phyloP scores from a whole-genome alignment of 1,140 invertebrate species.

The Leptinotarsa lineolata region DNA sequence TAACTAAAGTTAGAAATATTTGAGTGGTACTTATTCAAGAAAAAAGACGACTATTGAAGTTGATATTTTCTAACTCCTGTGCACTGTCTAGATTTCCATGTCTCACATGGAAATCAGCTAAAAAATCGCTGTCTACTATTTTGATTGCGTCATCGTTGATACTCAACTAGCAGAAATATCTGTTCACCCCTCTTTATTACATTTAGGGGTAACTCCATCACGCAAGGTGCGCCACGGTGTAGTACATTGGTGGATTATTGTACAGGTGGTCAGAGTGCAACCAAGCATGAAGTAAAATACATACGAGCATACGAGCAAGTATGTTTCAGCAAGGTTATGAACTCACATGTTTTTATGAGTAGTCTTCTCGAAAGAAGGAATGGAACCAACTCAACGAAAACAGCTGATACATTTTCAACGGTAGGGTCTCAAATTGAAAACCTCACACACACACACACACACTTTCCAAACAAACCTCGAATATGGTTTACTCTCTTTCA shows the following conservation, averaged over 20 bases:
- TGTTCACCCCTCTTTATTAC: slow-evolving; percentile 9
- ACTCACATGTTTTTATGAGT: background rate
- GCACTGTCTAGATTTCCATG: too few relatives aligned
- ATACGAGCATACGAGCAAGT: background rate
- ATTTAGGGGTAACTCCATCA: background rate
- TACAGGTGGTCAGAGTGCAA: background rate
- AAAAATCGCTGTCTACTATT: background rate
- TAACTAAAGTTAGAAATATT: too few relatives aligned
- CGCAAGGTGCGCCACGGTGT: slow-evolving; percentile 12
- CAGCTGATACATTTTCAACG: too few relatives aligned
- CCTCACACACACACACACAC: too few relatives aligned
- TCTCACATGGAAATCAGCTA: too few relatives aligned
- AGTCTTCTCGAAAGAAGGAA: background rate
- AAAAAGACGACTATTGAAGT: too few relatives aligned
- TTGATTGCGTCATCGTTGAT: background rate
- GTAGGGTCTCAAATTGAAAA: too few relatives aligned
- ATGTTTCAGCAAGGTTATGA: background rate
- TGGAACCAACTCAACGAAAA: too few relatives aligned
- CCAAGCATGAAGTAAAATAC: background rate
- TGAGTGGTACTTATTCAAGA: too few relatives aligned
- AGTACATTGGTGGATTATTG: background rate
- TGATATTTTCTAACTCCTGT: too few relatives aligned
- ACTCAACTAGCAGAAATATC: background rate
- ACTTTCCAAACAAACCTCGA: too few relatives aligned
- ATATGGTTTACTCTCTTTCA: too few relatives aligned